phyloP scores from a whole-genome alignment of 2,888 invertebrate genomes.

The Meta bourneti region DNA sequence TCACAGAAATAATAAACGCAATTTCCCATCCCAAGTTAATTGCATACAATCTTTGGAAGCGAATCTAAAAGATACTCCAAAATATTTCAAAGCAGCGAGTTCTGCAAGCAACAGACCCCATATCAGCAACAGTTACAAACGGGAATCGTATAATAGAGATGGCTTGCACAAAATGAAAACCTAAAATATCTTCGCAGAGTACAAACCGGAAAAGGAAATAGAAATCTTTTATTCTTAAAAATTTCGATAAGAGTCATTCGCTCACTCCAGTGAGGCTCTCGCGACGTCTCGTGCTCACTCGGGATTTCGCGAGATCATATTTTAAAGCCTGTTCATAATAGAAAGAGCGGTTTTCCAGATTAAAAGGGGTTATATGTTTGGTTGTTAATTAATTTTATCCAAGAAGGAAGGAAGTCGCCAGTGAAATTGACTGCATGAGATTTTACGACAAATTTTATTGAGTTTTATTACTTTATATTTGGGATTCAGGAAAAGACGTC shows the following conservation, averaged over 20 bases:
- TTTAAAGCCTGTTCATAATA: slow-evolving; percentile 59
- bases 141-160: slow-evolving; percentile 41
- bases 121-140: slow-evolving; percentile 45
- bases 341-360: slow-evolving; percentile 59
- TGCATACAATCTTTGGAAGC: slow-evolving; percentile 20
- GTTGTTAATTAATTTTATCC: slow-evolving; percentile 69
- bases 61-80: slow-evolving; percentile 56
- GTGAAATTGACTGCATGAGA: slow-evolving; percentile 53
- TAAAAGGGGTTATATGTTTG: slow-evolving; percentile 54
- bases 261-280: slow-evolving; percentile 20
- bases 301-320: slow-evolving; percentile 36
- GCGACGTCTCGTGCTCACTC: slow-evolving; percentile 38
- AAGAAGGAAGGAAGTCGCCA: slow-evolving; percentile 53
- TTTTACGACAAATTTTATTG: slow-evolving; percentile 52
- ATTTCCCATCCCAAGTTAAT: slow-evolving; percentile 53
- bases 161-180: slow-evolving; percentile 56
- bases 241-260: slow-evolving; percentile 60
- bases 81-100: slow-evolving; percentile 33
- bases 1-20: slow-evolving; percentile 49
- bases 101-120: neutral
- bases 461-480: slow-evolving; percentile 36
- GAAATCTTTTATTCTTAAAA: slow-evolving; percentile 72
- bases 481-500: slow-evolving; percentile 17
- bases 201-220: slow-evolving; percentile 66
- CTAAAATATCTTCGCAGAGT: slow-evolving; percentile 59